Percentiles rank a stretch among this genome's conserved stretches.
Conservation (phyloP, 2,113 vertebrate genomes). For the Origma solitaria region DNA sequence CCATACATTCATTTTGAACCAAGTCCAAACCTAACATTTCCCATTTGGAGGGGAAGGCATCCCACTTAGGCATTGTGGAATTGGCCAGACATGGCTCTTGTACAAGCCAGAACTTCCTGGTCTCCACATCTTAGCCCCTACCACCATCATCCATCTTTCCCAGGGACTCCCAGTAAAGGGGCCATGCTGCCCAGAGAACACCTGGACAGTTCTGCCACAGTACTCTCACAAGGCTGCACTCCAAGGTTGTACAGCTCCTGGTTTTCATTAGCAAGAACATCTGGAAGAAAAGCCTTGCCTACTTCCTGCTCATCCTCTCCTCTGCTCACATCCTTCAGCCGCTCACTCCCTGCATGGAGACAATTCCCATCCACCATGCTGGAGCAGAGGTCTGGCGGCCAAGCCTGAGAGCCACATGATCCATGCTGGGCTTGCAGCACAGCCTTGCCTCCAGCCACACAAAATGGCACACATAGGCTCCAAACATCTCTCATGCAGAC, state of each 20-base stretch:
- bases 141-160: background rate
- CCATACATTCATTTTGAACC: background rate
- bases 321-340: background rate
- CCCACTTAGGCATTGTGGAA: background rate
- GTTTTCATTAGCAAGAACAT: background rate
- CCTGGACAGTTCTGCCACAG: background rate
- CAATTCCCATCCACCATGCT: background rate
- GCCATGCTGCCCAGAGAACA: background rate
- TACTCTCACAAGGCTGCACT: background rate
- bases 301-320: background rate
- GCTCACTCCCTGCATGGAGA: fast-evolving
- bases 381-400: background rate
- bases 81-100: background rate
- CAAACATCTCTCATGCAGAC: fast-evolving
- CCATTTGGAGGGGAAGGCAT: background rate
- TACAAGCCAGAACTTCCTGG: background rate
- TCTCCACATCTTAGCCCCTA: background rate
- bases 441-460: background rate
- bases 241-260: background rate
- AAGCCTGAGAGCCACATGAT: background rate
- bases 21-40: background rate
- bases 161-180: background rate
- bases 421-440: background rate
- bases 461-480: background rate
- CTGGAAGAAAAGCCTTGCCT: background rate